phyloP scores from a whole-genome alignment of 2,888 invertebrate species.

The Camponotus fellah region DNA sequence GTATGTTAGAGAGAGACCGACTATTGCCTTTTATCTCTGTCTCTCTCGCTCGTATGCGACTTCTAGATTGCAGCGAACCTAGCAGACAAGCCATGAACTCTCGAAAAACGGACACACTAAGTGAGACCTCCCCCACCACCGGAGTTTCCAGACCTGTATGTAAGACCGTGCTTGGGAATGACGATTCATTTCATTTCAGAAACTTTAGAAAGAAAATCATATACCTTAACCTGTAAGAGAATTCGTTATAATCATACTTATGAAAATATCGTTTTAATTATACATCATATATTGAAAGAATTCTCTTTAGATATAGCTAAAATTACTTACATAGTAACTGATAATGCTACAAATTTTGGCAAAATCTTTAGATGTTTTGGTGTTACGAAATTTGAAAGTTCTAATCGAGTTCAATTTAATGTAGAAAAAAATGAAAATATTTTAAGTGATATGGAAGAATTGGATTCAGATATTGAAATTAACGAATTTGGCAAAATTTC shows the following conservation, averaged over 20 bases:
- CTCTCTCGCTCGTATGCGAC: too few species aligned
- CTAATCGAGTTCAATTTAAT: neutral
- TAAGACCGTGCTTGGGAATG: too few species aligned
- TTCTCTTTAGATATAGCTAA: slow-evolving; percentile 2
- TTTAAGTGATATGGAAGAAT: neutral
- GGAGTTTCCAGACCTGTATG: too few species aligned
- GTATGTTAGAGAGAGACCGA: too few species aligned
- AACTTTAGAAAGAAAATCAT: neutral
- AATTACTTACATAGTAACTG: slow-evolving; percentile 15
- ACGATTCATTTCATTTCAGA: slow-evolving; percentile 7
- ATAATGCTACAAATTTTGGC: slow-evolving; percentile 25
- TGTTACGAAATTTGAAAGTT: neutral
- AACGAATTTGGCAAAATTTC: neutral
- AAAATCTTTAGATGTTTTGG: slow-evolving; percentile 14
- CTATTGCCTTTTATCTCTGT: too few species aligned
- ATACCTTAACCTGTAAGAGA: slow-evolving; percentile 10
- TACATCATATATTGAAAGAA: neutral
- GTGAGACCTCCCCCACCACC: too few species aligned
- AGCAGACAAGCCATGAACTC: too few species aligned
- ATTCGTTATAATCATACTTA: slow-evolving; percentile 15
- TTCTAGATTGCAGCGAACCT: too few species aligned
- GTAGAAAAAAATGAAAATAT: neutral
- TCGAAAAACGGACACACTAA: too few species aligned
- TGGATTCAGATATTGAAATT: neutral
- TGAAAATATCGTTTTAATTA: slow-evolving; percentile 12